Base-by-base conservation (phyloP, 2,888 invertebrate species). In the Tenodera sinensis region DNA sequence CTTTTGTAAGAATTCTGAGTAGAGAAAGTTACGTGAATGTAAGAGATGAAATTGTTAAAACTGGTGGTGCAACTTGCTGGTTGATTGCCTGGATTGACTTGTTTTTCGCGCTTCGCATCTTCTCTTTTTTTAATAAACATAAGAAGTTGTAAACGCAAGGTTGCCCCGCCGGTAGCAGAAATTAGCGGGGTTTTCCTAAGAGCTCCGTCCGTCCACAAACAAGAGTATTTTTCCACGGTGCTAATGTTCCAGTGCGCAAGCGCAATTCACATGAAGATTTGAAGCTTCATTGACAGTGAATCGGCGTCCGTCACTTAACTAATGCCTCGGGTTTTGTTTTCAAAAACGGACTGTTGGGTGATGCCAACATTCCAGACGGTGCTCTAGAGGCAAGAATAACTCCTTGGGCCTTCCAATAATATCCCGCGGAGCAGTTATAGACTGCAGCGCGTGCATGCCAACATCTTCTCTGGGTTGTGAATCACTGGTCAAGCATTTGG, bases 401-500 rank as follows among this genome's bases (percentile, higher is more conserved):
- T 81, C 20, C 1, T 15, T 9, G 71, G 54, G 54, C 28, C 54
- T 54, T 86, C 86, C 81, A 86, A 81, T 81, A 86, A 86, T 86
- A 86, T 86, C 86, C 28, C 28, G 2, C 6, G 71, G 28, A 81
- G 81, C 30, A 81, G 86, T 86, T 86, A 81, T 86, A 86, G 28
- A 81, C 86, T 28, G 28, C 86, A 25, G 42, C 85, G 28, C 25
- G 28, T 71, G 42, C 81, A 87, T 87, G 87, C 87, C 87, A 87
- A 86, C 34, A 30, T 34, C 30, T 34, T 54, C 54, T 54, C 54
- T 54, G 54, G 54, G 20, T 71, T 25, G 34, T 87, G 87, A 87
- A 82, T 87, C 87, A 87, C 28, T 87, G 87, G 87, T 87, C 87
- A 87, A 87, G 87, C 82, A 85, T 47, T 42, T 85, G 47, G 47